Percentiles rank a stretch among this genome's conserved stretches.
These are phyloP conservation scores for Hirtodrosophila confusa DNA, from an alignment of 2,888 invertebrate species.

Conservation along the genomic window DNA sequence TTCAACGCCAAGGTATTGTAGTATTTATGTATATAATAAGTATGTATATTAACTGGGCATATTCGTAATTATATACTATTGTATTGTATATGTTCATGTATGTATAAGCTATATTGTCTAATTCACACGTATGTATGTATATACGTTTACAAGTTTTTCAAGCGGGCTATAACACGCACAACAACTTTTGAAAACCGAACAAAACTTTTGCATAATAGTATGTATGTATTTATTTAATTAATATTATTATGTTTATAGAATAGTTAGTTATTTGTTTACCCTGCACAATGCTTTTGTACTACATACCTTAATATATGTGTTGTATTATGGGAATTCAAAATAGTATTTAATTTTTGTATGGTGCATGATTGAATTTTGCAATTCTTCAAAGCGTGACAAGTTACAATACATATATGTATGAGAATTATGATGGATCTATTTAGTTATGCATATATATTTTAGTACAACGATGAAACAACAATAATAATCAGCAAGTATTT, in stretches of 20 bases:
- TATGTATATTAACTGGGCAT: conserved; percentile 19
- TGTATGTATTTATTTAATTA: conserved; percentile 4
- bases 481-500: conserved; percentile 80
- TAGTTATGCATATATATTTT: conserved; percentile 11
- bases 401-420: conserved; percentile 24
- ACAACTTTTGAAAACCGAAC: conserved; percentile 59
- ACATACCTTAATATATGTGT: conserved; percentile 22
- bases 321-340: conserved; percentile 4
- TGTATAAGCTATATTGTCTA: conserved; percentile 83
- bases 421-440: neutral
- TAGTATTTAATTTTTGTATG: conserved; percentile 12
- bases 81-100: conserved; percentile 36
- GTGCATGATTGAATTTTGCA: conserved; percentile 80
- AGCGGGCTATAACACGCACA: conserved; percentile 49
- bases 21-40: conserved; percentile 18
- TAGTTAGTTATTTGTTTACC: conserved; percentile 50
- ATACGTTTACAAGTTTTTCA: conserved; percentile 39
- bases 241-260: conserved; percentile 12
- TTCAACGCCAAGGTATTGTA: conserved; percentile 48
- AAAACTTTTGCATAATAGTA: conserved; percentile 33
- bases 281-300: conserved; percentile 72
- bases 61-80: conserved; percentile 22
- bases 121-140: conserved; percentile 83
- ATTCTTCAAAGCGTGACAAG: conserved; percentile 69
- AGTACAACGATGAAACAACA: conserved; percentile 48